These are phyloP conservation scores for Leptatherina wallacei DNA, from an alignment of 2,797 vertebrate genomes.

Conservation along the genomic window DNA sequence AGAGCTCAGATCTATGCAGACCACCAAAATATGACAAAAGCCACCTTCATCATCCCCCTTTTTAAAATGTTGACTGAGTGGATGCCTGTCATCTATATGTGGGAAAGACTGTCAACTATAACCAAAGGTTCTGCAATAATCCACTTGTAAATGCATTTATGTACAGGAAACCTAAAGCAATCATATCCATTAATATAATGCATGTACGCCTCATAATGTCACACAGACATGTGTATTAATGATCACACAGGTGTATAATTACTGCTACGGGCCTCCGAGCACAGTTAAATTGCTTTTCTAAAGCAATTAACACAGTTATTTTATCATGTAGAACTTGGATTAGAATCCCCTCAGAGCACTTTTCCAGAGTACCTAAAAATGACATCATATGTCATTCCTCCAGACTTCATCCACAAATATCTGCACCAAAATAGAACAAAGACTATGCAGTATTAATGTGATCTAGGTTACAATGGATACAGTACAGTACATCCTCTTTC, in stretches of 20 bases:
- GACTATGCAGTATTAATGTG: conserved; percentile 2
- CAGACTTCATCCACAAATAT: conserved; percentile 20
- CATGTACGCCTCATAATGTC: conserved; percentile 51
- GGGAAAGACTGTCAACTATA: conserved; percentile 46
- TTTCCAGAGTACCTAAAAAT: conserved; percentile 21
- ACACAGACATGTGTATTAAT: conserved; percentile 47
- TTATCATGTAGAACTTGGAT: conserved; percentile 48
- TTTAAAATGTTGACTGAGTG: conserved; percentile 54
- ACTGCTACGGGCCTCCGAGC: conserved; percentile 71
- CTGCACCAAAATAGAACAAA: conserved; percentile 16
- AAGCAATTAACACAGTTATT: conserved; percentile 74
- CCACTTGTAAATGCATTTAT: conserved; percentile 33
- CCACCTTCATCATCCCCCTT: conserved; percentile 40
- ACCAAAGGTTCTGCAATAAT: conserved; percentile 38
- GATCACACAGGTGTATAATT: conserved; percentile 75
- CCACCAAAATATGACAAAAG: conserved; percentile 65
- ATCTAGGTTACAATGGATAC: neutral
- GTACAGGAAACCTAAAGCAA: conserved; percentile 65
- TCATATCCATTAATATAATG: conserved; percentile 73
- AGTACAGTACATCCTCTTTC: neutral
- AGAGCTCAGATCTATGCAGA: conserved; percentile 38
- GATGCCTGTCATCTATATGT: conserved; percentile 44
- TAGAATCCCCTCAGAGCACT: conserved; percentile 29
- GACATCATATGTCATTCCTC: conserved; percentile 15
- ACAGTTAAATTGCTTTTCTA: conserved; percentile 74